A percentile compares a stretch with the other conserved stretches of the same genome.
Conservation (phyloP, 2,113 vertebrate genomes). For the Myiopsitta monachus region DNA sequence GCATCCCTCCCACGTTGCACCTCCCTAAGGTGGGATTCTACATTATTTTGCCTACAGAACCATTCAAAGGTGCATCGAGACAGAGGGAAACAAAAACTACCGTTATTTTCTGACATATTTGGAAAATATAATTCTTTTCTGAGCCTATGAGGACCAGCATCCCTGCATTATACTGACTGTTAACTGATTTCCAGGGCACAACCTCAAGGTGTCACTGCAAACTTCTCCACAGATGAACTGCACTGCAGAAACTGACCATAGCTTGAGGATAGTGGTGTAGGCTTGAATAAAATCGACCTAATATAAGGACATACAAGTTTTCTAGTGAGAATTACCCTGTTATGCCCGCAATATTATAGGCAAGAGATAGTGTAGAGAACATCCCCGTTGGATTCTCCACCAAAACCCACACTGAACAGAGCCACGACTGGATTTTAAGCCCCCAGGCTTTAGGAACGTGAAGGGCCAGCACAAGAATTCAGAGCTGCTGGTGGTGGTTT, state of each 20-base stretch:
- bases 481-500: accelerated
- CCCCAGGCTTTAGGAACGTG: background rate
- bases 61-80: background rate
- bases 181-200: background rate
- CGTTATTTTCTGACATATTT: background rate
- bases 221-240: background rate
- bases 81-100: background rate
- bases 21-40: background rate
- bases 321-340: background rate
- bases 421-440: background rate
- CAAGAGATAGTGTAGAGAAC: background rate
- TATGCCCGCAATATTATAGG: background rate
- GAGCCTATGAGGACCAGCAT: background rate
- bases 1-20: background rate
- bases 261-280: background rate
- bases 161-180: accelerated
- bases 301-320: background rate
- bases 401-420: background rate
- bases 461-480: background rate
- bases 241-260: too few species aligned
- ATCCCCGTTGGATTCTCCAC: background rate
- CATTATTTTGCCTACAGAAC: background rate
- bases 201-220: background rate
- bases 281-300: background rate
- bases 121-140: accelerated